Base-by-base conservation (phyloP, 2,797 vertebrate species). In the Myotis myotis region DNA sequence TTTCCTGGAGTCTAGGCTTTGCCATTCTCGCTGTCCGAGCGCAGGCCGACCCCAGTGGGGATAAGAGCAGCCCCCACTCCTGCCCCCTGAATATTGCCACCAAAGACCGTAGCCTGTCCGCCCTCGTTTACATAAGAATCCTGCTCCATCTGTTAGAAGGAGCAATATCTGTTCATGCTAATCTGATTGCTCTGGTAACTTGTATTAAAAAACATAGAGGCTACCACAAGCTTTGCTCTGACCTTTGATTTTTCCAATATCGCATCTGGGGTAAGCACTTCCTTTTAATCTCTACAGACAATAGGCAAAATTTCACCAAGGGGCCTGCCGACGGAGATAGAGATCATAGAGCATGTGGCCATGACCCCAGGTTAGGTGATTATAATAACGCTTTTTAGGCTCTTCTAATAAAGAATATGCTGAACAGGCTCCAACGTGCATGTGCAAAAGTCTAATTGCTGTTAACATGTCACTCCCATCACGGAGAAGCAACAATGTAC, bases 61-160 rank as follows among this genome's bases (percentile, higher is more conserved):
- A 57, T 44, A 89, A 87, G 23, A 83, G 51, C 70, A 66, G 60
- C 87, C 87, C 60, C 53, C 13, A 71, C 62, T 84, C 72, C 64
- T 91, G 83, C 72, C 80, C 75, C 44, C 41, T 71, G 81, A 96
- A 96, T 72, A 36, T 75, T 47, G 78, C 80, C 81, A 94, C 80
- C 93, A 92, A 96, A 95, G 93, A 95, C 72, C 44, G 75, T 85
- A 94, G 92, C 92, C 91, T 93, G 70, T 57, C 78, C 49, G 72
- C 76, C 88, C 55, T 97, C 44, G 17, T 97, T 97, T 97, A 94
- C 97, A 97, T 97, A 96, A 96, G 97, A 97, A 97, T 96, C 90
- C 95, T 81, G 79, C 96, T 96, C 97, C 97, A 97, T 97, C 97
- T 97, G 97, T 95, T 96, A 96, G 95, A 96, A 95, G 92, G 62